Evolutionary conservation across 2,888 invertebrate genomes (phyloP).

Genomic region (Drosophila prolongata): DNA sequence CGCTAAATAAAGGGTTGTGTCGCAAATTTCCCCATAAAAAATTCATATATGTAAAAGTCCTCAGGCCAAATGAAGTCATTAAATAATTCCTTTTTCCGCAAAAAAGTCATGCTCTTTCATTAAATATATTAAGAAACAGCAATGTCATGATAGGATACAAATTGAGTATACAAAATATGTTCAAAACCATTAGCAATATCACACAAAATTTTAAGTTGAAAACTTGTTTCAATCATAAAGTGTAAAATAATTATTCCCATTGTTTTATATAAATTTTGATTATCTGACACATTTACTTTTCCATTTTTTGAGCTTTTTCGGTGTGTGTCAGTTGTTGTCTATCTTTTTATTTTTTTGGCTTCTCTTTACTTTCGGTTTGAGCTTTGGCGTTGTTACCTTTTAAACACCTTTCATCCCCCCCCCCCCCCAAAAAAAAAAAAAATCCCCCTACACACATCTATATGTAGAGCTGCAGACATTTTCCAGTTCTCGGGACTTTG

Average conservation of each 20-base stretch:
- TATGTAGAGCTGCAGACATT: constrained; percentile 28
- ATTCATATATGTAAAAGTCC: background rate
- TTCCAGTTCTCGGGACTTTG: constrained; percentile 40
- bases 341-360: constrained; percentile 7
- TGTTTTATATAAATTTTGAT: background rate
- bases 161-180: too few species aligned
- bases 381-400: constrained; percentile 38
- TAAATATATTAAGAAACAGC: background rate
- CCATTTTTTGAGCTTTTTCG: constrained; percentile 16
- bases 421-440: background rate
- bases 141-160: background rate
- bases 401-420: background rate
- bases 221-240: background rate
- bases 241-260: background rate
- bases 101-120: background rate
- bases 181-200: background rate
- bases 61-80: constrained; percentile 8
- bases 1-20: constrained; percentile 19
- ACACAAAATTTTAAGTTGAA: too few species aligned
- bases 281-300: constrained; percentile 26
- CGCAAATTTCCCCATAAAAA: background rate
- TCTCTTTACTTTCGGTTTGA: constrained; percentile 27
- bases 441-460: constrained; percentile 4
- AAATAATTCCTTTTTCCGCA: background rate
- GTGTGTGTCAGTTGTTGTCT: constrained; percentile 2